Evolutionary conservation across 2,797 vertebrate species (phyloP).

Genomic region (Karalla daura): DNA sequence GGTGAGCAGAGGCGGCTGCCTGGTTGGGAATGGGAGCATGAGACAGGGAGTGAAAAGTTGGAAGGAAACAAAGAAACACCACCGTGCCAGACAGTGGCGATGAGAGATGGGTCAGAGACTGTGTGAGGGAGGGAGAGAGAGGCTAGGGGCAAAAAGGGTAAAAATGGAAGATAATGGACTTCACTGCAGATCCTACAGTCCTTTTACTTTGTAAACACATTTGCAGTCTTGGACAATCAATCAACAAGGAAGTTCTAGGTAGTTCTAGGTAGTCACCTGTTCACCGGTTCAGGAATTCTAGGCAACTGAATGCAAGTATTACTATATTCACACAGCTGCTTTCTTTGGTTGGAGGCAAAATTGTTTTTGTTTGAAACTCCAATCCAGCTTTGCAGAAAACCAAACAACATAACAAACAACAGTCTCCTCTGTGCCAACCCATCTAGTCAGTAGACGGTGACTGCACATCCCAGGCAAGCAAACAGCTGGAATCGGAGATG

Average conservation of each 20-base stretch:
- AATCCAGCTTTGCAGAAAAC: no score
- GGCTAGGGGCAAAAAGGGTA: slow-evolving; percentile 36
- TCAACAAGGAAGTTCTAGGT: no score
- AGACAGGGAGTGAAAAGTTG: slow-evolving; percentile 45
- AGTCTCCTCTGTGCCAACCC: neutral
- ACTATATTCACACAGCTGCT: neutral
- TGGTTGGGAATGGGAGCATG: slow-evolving; percentile 36
- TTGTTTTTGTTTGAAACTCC: no score
- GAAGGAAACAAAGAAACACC: slow-evolving; percentile 55
- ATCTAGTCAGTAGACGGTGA: neutral
- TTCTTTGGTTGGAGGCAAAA: no score
- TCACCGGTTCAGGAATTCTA: neutral
- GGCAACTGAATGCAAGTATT: neutral
- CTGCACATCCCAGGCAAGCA: no score
- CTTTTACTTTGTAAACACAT: slow-evolving; percentile 11
- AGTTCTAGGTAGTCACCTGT: neutral
- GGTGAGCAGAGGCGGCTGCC: slow-evolving; percentile 47
- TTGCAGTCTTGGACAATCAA: neutral
- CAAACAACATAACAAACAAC: no score
- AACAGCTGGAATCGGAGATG: no score
- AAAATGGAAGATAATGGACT: slow-evolving; percentile 26
- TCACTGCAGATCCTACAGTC: neutral
- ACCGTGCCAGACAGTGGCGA: slow-evolving; percentile 39
- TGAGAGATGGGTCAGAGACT: slow-evolving; percentile 47
- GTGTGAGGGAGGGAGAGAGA: slow-evolving; percentile 13